A percentile compares a stretch with the other conserved stretches of the same genome.
Evolutionary conservation across 2,797 vertebrate genomes (phyloP).

Genomic region (Philypnodon macrostomus): DNA sequence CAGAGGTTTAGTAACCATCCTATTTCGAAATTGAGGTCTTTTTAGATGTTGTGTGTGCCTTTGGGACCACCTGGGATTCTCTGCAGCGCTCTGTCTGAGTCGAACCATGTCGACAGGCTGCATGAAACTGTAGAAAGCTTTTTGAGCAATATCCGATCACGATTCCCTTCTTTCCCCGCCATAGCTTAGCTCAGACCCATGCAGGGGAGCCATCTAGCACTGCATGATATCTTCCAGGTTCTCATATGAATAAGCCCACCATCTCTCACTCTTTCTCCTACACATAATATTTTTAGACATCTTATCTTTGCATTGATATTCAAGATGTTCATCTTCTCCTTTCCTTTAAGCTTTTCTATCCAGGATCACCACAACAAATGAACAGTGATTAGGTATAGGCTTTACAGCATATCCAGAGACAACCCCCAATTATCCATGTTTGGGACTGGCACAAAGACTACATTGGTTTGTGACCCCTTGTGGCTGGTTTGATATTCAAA

Average conservation of each 20-base stretch:
- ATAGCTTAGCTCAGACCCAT: slow-evolving; percentile 36
- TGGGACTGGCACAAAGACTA: no score
- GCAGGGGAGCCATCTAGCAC: slow-evolving; percentile 35
- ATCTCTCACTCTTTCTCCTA: slow-evolving; percentile 27
- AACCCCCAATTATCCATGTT: no score
- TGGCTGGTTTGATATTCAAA: no score
- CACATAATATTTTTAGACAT: slow-evolving; percentile 38
- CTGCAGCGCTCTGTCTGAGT: slow-evolving; percentile 31
- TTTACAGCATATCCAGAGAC: no score
- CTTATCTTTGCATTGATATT: slow-evolving; percentile 34
- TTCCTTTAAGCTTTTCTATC: no score
- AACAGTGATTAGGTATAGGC: no score
- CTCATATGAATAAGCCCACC: slow-evolving; percentile 29
- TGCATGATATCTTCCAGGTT: slow-evolving; percentile 41
- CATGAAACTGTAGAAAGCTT: slow-evolving; percentile 45
- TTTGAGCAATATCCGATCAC: slow-evolving; percentile 31
- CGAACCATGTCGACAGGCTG: slow-evolving; percentile 23
- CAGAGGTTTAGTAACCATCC: slow-evolving; percentile 74
- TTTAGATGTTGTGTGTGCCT: slow-evolving; percentile 61
- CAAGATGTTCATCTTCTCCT: slow-evolving; percentile 23
- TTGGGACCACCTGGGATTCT: slow-evolving; percentile 63
- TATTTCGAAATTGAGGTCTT: slow-evolving; percentile 69
- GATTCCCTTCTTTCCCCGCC: slow-evolving; percentile 45
- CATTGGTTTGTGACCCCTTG: no score
- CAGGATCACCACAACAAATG: no score